Evolutionary conservation across 2,797 vertebrate genomes (phyloP).

Genomic region (Xenopus petersii): DNA sequence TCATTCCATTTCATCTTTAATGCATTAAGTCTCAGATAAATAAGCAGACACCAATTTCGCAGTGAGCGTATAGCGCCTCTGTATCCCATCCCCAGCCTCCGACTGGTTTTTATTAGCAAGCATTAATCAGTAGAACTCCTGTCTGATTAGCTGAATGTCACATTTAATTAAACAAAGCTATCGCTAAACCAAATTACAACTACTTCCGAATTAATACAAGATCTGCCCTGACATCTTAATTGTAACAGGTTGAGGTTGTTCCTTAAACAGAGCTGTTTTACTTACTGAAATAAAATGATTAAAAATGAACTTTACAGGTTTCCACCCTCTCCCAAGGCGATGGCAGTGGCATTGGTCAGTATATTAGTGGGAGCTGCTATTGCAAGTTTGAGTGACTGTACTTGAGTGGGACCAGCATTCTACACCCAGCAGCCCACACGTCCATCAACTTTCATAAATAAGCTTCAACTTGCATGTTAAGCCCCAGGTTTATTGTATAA

Average conservation of each 20-base stretch:
- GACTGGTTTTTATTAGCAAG: slow-evolving; percentile 52
- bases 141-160: slow-evolving; percentile 48
- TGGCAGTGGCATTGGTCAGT: too few species aligned
- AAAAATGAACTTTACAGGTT: too few species aligned
- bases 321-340: too few species aligned
- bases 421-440: too few species aligned
- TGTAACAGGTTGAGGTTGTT: slow-evolving; percentile 27
- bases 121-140: slow-evolving; percentile 56
- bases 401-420: too few species aligned
- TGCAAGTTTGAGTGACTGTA: too few species aligned
- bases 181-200: slow-evolving; percentile 53
- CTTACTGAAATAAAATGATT: too few species aligned
- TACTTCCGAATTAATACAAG: slow-evolving; percentile 55
- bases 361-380: too few species aligned
- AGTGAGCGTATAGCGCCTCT: slow-evolving; percentile 11
- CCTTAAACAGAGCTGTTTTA: neutral
- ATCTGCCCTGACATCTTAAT: slow-evolving; percentile 46
- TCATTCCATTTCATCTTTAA: slow-evolving; percentile 10
- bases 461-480: too few species aligned
- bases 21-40: slow-evolving; percentile 37
- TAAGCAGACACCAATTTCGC: neutral
- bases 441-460: too few species aligned
- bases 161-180: slow-evolving; percentile 52
- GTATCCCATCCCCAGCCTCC: slow-evolving; percentile 51
- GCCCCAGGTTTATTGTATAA: too few species aligned